phyloP scores from a whole-genome alignment of 2,888 invertebrate species.

The Smittia sp. region DNA sequence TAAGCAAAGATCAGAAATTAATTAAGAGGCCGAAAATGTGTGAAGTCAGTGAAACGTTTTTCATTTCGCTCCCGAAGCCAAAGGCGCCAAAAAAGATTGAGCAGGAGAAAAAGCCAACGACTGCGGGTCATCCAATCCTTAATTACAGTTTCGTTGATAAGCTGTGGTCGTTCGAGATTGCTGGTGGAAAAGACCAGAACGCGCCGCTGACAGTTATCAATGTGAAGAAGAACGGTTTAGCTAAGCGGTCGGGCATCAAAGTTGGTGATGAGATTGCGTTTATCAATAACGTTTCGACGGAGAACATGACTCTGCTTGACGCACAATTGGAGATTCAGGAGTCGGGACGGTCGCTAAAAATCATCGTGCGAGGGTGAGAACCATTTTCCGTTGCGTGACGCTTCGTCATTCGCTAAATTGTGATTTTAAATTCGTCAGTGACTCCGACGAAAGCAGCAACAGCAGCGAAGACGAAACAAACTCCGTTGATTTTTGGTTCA shows the following conservation, averaged over 20 bases:
- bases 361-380: conserved; percentile 25
- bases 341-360: conserved; percentile 24
- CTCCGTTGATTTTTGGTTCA: conserved; percentile 36
- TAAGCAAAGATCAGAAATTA: conserved; percentile 7
- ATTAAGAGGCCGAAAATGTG: conserved; percentile 12
- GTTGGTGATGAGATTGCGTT: conserved; percentile 26
- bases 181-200: conserved; percentile 20
- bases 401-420: not conserved
- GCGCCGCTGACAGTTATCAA: conserved; percentile 15
- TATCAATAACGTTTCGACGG: conserved; percentile 1
- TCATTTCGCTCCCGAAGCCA: conserved; percentile 15
- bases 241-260: conserved; percentile 32
- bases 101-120: not conserved
- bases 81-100: not conserved
- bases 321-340: conserved; percentile 32
- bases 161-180: conserved; percentile 29
- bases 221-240: conserved; percentile 31
- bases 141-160: conserved; percentile 36
- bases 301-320: conserved; percentile 10
- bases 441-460: conserved; percentile 24
- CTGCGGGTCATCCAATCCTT: not conserved
- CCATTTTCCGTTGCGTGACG: not conserved
- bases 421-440: not conserved
- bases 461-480: conserved; percentile 20
- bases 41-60: conserved; percentile 32